Evolutionary conservation across 2,113 vertebrate species (phyloP).

Genomic region (Desmodus rotundus): DNA sequence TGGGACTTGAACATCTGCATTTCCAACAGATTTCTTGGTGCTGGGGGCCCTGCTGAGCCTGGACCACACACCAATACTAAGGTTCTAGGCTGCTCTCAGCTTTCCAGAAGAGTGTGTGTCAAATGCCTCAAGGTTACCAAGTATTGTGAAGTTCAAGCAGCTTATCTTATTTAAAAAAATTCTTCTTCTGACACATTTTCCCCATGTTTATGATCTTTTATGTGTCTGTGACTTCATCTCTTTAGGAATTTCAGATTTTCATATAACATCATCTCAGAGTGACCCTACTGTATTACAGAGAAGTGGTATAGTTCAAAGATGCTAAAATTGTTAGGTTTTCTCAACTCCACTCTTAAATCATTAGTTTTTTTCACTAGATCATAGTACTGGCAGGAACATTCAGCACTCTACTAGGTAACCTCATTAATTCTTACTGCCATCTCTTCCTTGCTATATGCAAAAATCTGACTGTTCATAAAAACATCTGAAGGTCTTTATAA

Average conservation of each 20-base stretch:
- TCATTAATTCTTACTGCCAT: conserved; percentile 53
- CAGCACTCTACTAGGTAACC: neutral
- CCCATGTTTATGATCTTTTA: neutral
- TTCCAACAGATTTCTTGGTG: neutral
- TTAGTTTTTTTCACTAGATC: neutral
- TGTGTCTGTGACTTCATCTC: neutral
- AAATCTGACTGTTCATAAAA: conserved; percentile 33
- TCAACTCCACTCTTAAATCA: neutral
- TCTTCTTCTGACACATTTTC: neutral
- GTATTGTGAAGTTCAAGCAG: neutral
- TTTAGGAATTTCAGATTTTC: conserved; percentile 7
- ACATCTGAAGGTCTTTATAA: conserved; percentile 40
- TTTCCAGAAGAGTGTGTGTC: neutral
- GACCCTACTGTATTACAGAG: neutral
- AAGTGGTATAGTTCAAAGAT: neutral
- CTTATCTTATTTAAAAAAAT: neutral
- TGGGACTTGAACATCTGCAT: neutral
- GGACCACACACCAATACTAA: neutral
- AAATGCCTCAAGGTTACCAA: neutral
- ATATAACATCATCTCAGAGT: neutral
- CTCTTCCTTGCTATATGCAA: neutral
- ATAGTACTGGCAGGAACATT: neutral
- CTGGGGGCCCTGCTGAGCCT: neutral
- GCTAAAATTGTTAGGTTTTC: neutral
- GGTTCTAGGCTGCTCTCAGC: neutral